A percentile compares a stretch with the other conserved stretches of the same genome.
Conservation (phyloP, 2,888 invertebrate species). For the Ectropis crepuscularia region DNA sequence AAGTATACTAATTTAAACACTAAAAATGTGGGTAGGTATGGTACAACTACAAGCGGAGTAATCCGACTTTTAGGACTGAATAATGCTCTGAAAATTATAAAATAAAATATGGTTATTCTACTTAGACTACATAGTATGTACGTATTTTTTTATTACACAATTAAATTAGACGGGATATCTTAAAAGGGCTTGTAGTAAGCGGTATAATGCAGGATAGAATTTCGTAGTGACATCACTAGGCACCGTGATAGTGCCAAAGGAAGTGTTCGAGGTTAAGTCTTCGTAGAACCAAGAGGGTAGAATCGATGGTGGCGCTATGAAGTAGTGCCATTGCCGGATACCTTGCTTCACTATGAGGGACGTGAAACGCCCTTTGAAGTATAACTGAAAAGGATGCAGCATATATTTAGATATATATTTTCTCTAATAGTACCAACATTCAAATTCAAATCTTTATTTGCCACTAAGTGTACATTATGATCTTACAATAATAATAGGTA, state of each 20-base stretch:
- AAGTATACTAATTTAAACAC: too few species aligned
- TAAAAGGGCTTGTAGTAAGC: constrained; percentile 11
- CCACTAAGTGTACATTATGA: too few species aligned
- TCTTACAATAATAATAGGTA: too few species aligned
- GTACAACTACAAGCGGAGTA: too few species aligned
- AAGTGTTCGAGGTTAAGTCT: constrained; percentile 39
- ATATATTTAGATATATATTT: too few species aligned
- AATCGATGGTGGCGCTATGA: constrained; percentile 47
- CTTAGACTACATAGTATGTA: too few species aligned
- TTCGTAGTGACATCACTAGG: constrained; percentile 50
- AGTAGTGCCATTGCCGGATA: constrained; percentile 52
- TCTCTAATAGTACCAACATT: too few species aligned
- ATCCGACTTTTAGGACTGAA: too few species aligned
- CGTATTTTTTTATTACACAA: constrained; percentile 5
- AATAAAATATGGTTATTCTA: too few species aligned
- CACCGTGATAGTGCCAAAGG: constrained; percentile 44
- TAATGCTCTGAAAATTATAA: too few species aligned
- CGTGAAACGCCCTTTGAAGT: constrained; percentile 55
- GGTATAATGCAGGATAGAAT: constrained; percentile 46
- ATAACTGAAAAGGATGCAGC: constrained; percentile 53
- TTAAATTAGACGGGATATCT: constrained; percentile 9
- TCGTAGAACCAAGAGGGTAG: constrained; percentile 64
- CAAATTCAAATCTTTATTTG: too few species aligned
- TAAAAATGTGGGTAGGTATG: too few species aligned
- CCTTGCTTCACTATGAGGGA: constrained; percentile 50